phyloP scores from a whole-genome alignment of 2,113 vertebrate species.

The Pituophis catenifer region DNA sequence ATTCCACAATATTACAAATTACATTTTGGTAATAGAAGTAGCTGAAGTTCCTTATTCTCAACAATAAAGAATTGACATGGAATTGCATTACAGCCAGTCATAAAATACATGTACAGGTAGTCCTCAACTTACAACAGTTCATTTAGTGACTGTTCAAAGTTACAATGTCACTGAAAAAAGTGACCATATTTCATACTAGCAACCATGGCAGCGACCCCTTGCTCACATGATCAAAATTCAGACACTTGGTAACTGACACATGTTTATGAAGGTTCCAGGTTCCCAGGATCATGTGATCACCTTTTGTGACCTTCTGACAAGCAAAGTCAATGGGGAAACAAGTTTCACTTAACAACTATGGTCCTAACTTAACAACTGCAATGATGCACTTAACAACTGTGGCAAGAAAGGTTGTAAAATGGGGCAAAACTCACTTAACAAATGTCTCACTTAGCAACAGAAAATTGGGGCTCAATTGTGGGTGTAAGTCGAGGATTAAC shows the following conservation, averaged over 20 bases:
- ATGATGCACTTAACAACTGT: no score
- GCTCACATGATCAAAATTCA: no score
- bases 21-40: not conserved
- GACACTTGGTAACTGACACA: no score
- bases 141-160: not conserved
- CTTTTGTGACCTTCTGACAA: no score
- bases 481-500: no score
- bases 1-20: not conserved
- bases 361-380: no score
- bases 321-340: no score
- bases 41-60: not conserved
- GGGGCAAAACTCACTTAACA: not conserved
- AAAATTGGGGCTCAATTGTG: not conserved
- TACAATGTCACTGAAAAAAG: not conserved
- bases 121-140: not conserved
- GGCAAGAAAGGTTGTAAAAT: not conserved
- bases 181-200: no score
- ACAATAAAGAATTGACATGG: not conserved
- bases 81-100: not conserved
- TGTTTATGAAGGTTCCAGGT: no score
- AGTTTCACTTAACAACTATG: no score
- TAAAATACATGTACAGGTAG: not conserved
- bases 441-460: not conserved
- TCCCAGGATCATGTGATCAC: no score
- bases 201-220: not conserved